These are phyloP conservation scores for Zoanthus sociatus DNA, from an alignment of 92 coral and sea anemone genomes.

Conservation along the genomic window DNA sequence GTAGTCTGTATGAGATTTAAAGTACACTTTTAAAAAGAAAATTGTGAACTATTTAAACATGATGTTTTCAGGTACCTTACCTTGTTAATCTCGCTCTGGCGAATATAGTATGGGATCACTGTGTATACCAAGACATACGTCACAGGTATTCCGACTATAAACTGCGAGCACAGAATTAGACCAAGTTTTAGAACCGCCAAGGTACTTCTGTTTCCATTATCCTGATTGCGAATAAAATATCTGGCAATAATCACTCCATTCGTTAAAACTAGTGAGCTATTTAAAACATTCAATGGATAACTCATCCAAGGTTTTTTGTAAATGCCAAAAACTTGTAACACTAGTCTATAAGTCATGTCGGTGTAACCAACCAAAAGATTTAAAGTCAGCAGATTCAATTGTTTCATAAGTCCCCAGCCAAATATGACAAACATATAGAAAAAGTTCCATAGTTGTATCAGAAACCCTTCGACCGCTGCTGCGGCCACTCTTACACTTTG, in stretches of 20 bases:
- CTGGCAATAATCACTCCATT: slow-evolving; percentile 50
- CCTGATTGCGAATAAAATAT: slow-evolving; percentile 15
- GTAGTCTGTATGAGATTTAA: too few relatives aligned
- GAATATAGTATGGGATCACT: slow-evolving; percentile 54
- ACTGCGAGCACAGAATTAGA: slow-evolving; percentile 61
- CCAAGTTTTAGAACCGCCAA: slow-evolving; percentile 22
- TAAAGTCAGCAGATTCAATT: slow-evolving; percentile 52
- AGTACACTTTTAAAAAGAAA: too few relatives aligned
- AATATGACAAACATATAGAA: slow-evolving; percentile 51
- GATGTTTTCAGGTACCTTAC: not conserved
- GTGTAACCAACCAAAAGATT: slow-evolving; percentile 51
- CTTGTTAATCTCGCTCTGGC: slow-evolving; percentile 52
- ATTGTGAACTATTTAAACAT: too few relatives aligned
- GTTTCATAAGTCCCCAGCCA: slow-evolving; percentile 63
- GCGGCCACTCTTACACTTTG: slow-evolving; percentile 57
- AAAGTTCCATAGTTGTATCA: slow-evolving; percentile 68
- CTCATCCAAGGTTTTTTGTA: slow-evolving; percentile 65
- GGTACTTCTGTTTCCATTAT: not conserved
- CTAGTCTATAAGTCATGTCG: slow-evolving; percentile 56
- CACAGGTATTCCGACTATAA: slow-evolving; percentile 58
- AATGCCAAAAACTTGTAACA: slow-evolving; percentile 49
- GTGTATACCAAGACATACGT: slow-evolving; percentile 49
- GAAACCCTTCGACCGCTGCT: slow-evolving; percentile 60
- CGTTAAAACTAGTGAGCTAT: slow-evolving; percentile 22
- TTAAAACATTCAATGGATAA: slow-evolving; percentile 47